A percentile compares a stretch with the other conserved stretches of the same genome.
Evolutionary conservation across 23 tunicate species (phyloP).

Genomic region (Trididemnum clinides): DNA sequence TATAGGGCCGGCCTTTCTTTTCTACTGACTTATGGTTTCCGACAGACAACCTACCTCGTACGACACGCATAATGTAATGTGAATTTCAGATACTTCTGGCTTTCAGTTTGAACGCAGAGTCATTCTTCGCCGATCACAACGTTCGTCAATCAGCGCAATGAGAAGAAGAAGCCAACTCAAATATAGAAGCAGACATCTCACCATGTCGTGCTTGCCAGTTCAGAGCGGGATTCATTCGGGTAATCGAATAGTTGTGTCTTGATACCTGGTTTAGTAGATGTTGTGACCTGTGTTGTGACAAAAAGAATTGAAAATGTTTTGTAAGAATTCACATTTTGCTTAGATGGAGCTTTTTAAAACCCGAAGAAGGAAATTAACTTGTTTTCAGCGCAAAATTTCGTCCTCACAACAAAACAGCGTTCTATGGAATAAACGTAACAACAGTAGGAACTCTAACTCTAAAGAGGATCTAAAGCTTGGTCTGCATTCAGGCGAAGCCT

Average conservation of each 20-base stretch:
- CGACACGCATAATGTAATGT: too few relatives aligned
- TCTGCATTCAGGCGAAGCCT: too few relatives aligned
- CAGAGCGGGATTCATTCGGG: too few relatives aligned
- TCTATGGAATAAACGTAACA: too few relatives aligned
- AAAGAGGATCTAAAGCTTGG: too few relatives aligned
- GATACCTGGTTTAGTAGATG: not conserved
- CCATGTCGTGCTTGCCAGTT: not conserved
- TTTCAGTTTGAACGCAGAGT: conserved; percentile 82
- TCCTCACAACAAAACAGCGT: too few relatives aligned
- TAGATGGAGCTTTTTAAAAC: not conserved
- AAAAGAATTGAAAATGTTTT: too few relatives aligned
- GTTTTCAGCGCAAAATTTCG: too few relatives aligned
- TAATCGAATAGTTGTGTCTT: not conserved
- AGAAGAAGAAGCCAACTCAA: conserved; percentile 65
- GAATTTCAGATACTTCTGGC: conserved; percentile 89
- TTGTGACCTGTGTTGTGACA: not conserved
- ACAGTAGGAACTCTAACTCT: too few relatives aligned
- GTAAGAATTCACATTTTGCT: not conserved
- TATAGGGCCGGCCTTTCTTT: too few relatives aligned
- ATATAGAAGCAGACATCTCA: conserved; percentile 27
- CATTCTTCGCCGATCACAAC: conserved; percentile 69
- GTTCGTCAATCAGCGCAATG: conserved; percentile 54
- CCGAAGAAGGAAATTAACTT: too few relatives aligned
- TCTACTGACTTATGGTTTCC: too few relatives aligned
- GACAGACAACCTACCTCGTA: not conserved